Evolutionary conservation across 2,888 invertebrate genomes (phyloP).

Genomic region (Ornithoptera alexandrae): DNA sequence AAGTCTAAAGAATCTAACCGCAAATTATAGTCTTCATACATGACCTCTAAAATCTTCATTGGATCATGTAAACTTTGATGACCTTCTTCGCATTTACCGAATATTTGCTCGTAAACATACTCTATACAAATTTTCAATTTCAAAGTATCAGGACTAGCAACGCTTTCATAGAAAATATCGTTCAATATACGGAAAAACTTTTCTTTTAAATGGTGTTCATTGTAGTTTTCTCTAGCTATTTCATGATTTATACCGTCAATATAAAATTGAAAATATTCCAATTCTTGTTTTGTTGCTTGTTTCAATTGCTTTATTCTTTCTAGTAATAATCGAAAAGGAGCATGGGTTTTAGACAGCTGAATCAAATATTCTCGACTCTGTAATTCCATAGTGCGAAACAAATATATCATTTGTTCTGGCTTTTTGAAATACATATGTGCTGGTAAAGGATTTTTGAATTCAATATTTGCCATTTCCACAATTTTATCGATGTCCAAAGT

Average conservation of each 20-base stretch:
- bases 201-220: conserved; percentile 61
- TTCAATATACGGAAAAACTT: conserved; percentile 70
- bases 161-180: conserved; percentile 63
- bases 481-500: conserved; percentile 67
- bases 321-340: conserved; percentile 53
- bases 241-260: conserved; percentile 61
- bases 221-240: conserved; percentile 60
- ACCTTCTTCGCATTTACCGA: conserved; percentile 73
- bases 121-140: conserved; percentile 73
- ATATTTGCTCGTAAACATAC: conserved; percentile 71
- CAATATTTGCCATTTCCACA: conserved; percentile 59
- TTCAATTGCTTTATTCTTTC: conserved; percentile 62
- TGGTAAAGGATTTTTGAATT: conserved; percentile 56
- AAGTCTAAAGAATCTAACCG: conserved; percentile 67
- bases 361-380: conserved; percentile 73
- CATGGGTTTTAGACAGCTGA: conserved; percentile 64
- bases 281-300: conserved; percentile 56
- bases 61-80: conserved; percentile 67
- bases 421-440: conserved; percentile 56
- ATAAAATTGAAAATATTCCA: conserved; percentile 71
- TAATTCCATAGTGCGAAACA: conserved; percentile 70
- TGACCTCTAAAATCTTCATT: conserved; percentile 71
- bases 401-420: conserved; percentile 64
- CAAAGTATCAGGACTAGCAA: conserved; percentile 63
- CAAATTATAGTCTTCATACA: conserved; percentile 72